These are phyloP conservation scores for Platichthys stellatus DNA, from an alignment of 2,113 vertebrate species.

Conservation along the genomic window DNA sequence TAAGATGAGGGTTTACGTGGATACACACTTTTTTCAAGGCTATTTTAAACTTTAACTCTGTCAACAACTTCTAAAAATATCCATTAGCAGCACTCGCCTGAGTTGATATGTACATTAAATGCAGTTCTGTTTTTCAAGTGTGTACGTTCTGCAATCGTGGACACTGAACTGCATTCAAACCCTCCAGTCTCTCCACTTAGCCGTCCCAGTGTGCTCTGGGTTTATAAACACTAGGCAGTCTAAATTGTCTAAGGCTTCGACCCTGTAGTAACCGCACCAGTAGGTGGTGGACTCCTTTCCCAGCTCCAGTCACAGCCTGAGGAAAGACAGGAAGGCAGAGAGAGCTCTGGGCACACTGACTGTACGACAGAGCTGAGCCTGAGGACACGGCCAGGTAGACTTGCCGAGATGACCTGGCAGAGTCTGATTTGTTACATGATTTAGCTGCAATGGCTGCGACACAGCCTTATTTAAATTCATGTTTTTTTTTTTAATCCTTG, in stretches of 20 bases:
- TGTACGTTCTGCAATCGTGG: neutral
- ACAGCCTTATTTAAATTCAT: slow-evolving; percentile 68
- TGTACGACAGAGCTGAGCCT: slow-evolving; percentile 59
- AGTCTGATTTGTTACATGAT: slow-evolving; percentile 49
- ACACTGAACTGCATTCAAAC: slow-evolving; percentile 36
- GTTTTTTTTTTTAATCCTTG: slow-evolving; percentile 11
- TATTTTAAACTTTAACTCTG: neutral
- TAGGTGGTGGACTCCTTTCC: slow-evolving; percentile 36
- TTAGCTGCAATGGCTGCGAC: slow-evolving; percentile 54
- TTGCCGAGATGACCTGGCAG: slow-evolving; percentile 2
- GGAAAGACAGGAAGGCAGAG: slow-evolving; percentile 19
- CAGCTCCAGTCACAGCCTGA: slow-evolving; percentile 34
- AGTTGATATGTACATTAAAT: neutral
- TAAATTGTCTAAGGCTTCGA: slow-evolving; percentile 34
- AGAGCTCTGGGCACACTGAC: slow-evolving; percentile 47
- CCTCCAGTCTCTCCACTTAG: slow-evolving; percentile 51
- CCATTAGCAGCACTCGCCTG: neutral
- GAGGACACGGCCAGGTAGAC: slow-evolving; percentile 66
- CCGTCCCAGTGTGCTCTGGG: slow-evolving; percentile 30
- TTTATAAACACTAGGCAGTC: slow-evolving; percentile 36
- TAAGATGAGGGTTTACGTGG: too few relatives aligned
- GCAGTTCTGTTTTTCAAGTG: neutral
- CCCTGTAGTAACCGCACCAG: slow-evolving; percentile 42
- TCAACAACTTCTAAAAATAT: neutral
- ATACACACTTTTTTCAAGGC: too few relatives aligned